These are phyloP conservation scores for Gymnothorax reevesii DNA, from an alignment of 2,797 vertebrate species.

Conservation along the genomic window DNA sequence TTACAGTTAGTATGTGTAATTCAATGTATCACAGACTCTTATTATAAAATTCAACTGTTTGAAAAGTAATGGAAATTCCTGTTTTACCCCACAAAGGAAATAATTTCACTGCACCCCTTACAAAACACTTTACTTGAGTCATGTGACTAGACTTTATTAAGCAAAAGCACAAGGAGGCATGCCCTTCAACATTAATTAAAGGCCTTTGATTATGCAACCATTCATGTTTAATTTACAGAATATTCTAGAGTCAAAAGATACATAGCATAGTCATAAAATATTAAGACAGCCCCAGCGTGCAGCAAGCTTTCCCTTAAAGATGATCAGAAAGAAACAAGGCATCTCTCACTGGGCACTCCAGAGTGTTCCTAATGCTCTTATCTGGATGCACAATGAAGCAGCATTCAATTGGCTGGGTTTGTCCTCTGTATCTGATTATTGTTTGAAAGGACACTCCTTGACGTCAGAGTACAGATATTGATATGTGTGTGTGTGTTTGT, in stretches of 20 bases:
- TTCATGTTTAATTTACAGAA: conserved; percentile 71
- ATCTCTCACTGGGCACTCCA: conserved; percentile 55
- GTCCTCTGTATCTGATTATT: conserved; percentile 3
- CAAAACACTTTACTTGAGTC: conserved; percentile 3
- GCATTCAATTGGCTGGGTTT: conserved; percentile 48
- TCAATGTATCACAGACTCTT: conserved; percentile 44
- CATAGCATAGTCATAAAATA: conserved; percentile 69
- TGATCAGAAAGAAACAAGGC: conserved; percentile 63
- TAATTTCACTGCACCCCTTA: conserved; percentile 27
- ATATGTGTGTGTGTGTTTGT: too few relatives aligned
- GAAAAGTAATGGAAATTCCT: conserved; percentile 42
- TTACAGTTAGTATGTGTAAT: conserved; percentile 37
- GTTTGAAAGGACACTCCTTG: neutral
- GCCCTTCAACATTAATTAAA: conserved; percentile 56
- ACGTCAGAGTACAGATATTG: neutral
- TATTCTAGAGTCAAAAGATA: conserved; percentile 71
- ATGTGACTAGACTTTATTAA: conserved; percentile 55
- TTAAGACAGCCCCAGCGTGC: conserved; percentile 59
- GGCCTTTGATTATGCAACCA: conserved; percentile 61
- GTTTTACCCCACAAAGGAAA: conserved; percentile 35
- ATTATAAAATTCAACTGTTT: conserved; percentile 39
- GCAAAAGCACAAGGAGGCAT: conserved; percentile 45
- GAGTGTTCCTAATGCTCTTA: conserved; percentile 62
- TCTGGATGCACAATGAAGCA: conserved; percentile 51
- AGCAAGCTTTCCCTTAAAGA: conserved; percentile 59